Evolutionary conservation across 2,797 vertebrate species (phyloP), one percentile per base, ranked within the genome.

Genomic region (Babyrousa celebensis): DNA sequence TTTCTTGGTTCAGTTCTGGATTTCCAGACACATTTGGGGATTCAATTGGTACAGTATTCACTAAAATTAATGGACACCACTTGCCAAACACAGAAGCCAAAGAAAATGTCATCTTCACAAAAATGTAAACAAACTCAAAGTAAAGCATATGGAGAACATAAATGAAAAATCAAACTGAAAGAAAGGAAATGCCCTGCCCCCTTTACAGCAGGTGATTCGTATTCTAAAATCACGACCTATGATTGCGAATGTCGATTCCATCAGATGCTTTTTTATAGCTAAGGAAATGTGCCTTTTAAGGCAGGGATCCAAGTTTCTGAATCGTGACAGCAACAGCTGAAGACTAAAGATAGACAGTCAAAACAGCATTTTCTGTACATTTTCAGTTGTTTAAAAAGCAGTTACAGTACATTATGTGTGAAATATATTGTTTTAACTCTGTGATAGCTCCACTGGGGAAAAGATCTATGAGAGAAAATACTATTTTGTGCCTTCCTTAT

Each of bases 301-400:
- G 96, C 91, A 89, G 65, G 96, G 97, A 97, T 98, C 95, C 91
- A 96, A 96, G 96, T 96, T 97, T 97, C 96, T 98, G 95, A 97
- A 98, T 83, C 84, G 88, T 97, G 97, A 96, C 94, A 97, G 96
- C 92, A 97, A 72, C 98, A 98, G 98, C 97, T 96, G 96, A 98
- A 88, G 78, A 25, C 98, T 98, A 98, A 98, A 98, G 92, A 97
- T 96, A 98, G 97, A 96, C 96, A 98, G 98, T 67, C 97, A 97
- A 98, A 98, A 98, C 97, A 98, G 79, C 95, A 56, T 96, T 92
- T 97, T 95, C 96, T 96, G 95, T 40, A 58, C 97, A 98, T 98
- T 98, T 98, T 97, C 96, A 97, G 97, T 97, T 96, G 89, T 97
- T 95, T 78, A 95, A 88, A 97, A 98, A 94, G 90, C 85, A 95